Percentiles rank a stretch among this genome's conserved stretches.
These are phyloP conservation scores for Xyrichtys novacula DNA, from an alignment of 2,797 vertebrate species.

Conservation along the genomic window DNA sequence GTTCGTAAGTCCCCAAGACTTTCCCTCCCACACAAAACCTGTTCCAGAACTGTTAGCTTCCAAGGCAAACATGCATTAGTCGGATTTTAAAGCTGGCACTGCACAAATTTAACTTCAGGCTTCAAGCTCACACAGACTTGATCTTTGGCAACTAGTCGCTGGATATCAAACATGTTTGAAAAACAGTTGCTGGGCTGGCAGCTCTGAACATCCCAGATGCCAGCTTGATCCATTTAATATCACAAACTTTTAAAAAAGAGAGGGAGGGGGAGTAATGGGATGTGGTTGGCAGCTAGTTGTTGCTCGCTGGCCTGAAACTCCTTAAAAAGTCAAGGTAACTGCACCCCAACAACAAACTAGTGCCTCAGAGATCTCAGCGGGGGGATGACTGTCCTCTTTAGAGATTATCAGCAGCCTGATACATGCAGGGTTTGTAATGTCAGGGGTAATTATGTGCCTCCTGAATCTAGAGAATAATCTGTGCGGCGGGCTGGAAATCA, in stretches of 20 bases:
- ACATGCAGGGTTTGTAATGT: constrained; percentile 24
- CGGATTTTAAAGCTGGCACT: constrained; percentile 38
- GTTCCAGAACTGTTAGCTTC: constrained; percentile 31
- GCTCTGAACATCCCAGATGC: constrained; percentile 7
- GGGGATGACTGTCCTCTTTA: constrained; percentile 13
- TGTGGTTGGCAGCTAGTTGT: constrained; percentile 11
- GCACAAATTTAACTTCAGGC: constrained; percentile 9
- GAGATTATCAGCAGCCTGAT: constrained; percentile 23
- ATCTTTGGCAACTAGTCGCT: constrained; percentile 51
- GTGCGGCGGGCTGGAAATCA: constrained; percentile 22
- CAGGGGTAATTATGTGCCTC: constrained; percentile 30
- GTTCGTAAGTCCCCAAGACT: constrained; percentile 17
- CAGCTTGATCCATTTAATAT: constrained; percentile 45
- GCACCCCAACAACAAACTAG: constrained; percentile 15
- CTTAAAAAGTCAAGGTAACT: constrained; percentile 11
- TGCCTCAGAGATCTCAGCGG: constrained; percentile 1
- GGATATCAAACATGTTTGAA: constrained; percentile 49
- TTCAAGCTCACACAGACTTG: constrained; percentile 41
- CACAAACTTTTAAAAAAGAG: constrained; percentile 31
- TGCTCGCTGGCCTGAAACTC: background rate
- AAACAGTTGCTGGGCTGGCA: constrained; percentile 42
- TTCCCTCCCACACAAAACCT: constrained; percentile 38
- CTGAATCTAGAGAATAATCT: constrained; percentile 39
- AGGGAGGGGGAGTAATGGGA: constrained; percentile 14
- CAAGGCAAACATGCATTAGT: constrained; percentile 46